A percentile compares a stretch with the other conserved stretches of the same genome.
phyloP scores from a whole-genome alignment of 2,888 invertebrate species.

The Yponomeuta evonymella region DNA sequence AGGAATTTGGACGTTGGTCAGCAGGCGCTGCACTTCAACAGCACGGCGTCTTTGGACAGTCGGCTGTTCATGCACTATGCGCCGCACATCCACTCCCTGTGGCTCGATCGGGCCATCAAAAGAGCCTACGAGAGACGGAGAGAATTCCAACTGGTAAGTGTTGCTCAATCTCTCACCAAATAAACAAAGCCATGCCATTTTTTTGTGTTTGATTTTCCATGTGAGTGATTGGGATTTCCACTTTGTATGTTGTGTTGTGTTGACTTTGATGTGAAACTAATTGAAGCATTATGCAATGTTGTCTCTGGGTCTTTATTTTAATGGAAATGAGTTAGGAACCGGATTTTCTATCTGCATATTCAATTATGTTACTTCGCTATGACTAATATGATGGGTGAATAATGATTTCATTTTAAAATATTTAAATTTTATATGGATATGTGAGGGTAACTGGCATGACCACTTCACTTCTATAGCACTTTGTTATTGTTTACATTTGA shows the following conservation, averaged over 20 bases:
- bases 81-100: slow-evolving; percentile 88
- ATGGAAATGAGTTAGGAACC: slow-evolving; percentile 1
- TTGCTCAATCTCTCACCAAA: slow-evolving; percentile 1
- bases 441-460: neutral
- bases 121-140: slow-evolving; percentile 94
- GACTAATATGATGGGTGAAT: neutral
- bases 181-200: slow-evolving; percentile 20
- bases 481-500: neutral
- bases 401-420: neutral
- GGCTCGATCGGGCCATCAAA: slow-evolving; percentile 93
- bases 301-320: neutral
- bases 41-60: slow-evolving; percentile 81
- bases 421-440: neutral
- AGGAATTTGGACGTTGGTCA: slow-evolving; percentile 87
- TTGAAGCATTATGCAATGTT: neutral
- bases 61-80: slow-evolving; percentile 90
- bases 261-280: neutral
- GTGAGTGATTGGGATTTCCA: slow-evolving; percentile 16
- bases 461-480: neutral
- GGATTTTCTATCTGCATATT: slow-evolving; percentile 3
- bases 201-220: slow-evolving; percentile 15
- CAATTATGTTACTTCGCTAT: neutral
- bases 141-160: slow-evolving; percentile 96
- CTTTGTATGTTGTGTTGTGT: neutral
- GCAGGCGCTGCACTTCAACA: slow-evolving; percentile 87